Conservation (phyloP, 2,888 invertebrate genomes). For the Conomelus anceps region DNA sequence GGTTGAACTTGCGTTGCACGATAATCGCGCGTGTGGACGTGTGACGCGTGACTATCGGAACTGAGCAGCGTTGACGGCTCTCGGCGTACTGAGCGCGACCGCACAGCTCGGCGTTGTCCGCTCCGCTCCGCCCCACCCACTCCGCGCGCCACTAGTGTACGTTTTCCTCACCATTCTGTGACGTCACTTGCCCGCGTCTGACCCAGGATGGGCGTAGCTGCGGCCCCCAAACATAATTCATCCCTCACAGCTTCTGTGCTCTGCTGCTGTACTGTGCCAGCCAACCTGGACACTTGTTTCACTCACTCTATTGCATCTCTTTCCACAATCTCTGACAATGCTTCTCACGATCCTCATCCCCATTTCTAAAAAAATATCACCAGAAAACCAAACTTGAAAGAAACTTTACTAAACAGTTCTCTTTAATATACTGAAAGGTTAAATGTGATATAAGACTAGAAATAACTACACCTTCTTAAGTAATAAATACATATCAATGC, state of each 20-base stretch:
- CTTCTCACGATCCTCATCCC: too few relatives aligned
- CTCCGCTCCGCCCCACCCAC: not conserved
- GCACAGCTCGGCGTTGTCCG: not conserved
- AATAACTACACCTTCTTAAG: too few relatives aligned
- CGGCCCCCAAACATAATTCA: not conserved
- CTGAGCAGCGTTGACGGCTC: not conserved
- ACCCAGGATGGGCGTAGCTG: not conserved
- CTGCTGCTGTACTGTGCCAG: not conserved
- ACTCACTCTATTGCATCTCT: not conserved
- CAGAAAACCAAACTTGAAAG: too few relatives aligned
- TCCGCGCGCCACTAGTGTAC: not conserved
- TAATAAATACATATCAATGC: too few relatives aligned
- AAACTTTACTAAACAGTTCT: too few relatives aligned
- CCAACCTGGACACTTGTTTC: not conserved
- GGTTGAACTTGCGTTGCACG: not conserved
- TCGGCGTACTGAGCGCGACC: not conserved
- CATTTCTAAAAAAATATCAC: too few relatives aligned
- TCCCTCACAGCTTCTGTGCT: not conserved
- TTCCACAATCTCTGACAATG: not conserved
- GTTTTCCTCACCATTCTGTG: not conserved
- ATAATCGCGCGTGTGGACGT: not conserved
- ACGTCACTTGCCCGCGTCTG: not conserved
- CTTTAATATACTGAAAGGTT: too few relatives aligned
- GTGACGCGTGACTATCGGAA: not conserved
- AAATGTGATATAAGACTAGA: too few relatives aligned